Evolutionary conservation across 2,113 vertebrate genomes (phyloP).

Genomic region (Ia io): DNA sequence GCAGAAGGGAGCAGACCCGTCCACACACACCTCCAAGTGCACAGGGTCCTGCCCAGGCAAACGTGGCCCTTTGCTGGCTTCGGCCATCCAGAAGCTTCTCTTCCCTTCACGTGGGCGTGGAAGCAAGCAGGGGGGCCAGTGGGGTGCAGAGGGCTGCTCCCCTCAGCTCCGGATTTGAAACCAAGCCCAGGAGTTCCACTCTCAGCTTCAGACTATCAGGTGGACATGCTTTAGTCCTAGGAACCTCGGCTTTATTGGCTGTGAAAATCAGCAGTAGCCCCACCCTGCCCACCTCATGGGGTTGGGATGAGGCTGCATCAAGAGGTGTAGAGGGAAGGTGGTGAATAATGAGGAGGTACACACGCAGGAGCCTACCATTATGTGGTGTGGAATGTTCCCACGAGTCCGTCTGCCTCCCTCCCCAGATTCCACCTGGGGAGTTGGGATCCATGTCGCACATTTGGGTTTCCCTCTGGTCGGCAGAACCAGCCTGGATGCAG

Average conservation of each 20-base stretch:
- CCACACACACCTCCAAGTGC: neutral
- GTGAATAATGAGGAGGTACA: fast-evolving
- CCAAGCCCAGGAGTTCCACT: neutral
- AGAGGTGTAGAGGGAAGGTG: neutral
- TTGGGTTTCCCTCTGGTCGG: neutral
- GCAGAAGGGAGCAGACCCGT: neutral
- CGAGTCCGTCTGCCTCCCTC: neutral
- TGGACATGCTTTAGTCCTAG: neutral
- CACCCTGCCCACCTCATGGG: neutral
- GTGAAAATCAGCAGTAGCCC: neutral
- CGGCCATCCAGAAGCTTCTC: neutral
- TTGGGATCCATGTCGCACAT: neutral
- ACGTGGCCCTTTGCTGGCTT: neutral
- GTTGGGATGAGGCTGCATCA: fast-evolving
- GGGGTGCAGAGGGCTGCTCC: no score
- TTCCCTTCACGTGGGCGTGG: fast-evolving
- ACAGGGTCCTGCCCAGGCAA: neutral
- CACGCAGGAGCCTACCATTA: neutral
- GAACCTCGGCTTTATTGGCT: neutral
- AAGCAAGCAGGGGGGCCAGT: neutral
- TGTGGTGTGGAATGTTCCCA: fast-evolving
- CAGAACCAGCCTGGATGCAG: neutral
- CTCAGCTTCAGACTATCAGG: neutral
- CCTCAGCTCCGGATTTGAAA: neutral
- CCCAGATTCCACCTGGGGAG: neutral